phyloP scores from a whole-genome alignment of 1,140 invertebrate species.

The Diabrotica virgifera region DNA sequence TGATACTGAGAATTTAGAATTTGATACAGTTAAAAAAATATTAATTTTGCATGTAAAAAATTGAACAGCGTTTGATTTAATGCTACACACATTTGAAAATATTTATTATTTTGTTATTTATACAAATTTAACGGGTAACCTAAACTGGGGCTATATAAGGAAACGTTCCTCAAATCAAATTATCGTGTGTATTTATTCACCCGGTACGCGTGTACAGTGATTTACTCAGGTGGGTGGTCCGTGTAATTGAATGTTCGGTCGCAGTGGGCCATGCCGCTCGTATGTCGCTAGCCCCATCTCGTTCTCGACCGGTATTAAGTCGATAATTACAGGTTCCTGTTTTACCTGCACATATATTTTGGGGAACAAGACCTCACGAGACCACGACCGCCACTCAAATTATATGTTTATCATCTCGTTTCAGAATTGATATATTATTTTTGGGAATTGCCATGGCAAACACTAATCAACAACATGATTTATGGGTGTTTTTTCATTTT shows the following conservation, averaged over 20 bases:
- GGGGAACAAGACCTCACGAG: constrained; percentile 25
- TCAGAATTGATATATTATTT: constrained; percentile 31
- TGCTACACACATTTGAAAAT: too few relatives aligned
- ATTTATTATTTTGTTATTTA: too few relatives aligned
- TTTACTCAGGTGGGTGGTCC: constrained; percentile 44
- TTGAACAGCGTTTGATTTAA: too few relatives aligned
- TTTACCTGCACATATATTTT: constrained; percentile 34
- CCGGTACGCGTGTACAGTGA: constrained; percentile 27
- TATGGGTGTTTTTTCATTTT: not conserved
- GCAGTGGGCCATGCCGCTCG: constrained; percentile 25
- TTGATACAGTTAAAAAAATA: too few relatives aligned
- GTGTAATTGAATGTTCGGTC: constrained; percentile 43
- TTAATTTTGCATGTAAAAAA: too few relatives aligned
- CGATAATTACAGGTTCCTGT: constrained; percentile 42
- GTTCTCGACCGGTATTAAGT: constrained; percentile 31
- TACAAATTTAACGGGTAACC: too few relatives aligned
- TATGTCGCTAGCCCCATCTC: not conserved
- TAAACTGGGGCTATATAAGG: too few relatives aligned
- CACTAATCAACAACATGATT: constrained; percentile 7
- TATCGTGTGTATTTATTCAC: not conserved
- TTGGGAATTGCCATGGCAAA: constrained; percentile 10
- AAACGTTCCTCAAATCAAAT: too few relatives aligned
- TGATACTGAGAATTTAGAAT: too few relatives aligned
- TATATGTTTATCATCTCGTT: constrained; percentile 32
- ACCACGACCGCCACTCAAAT: constrained; percentile 23